A percentile compares a stretch with the other conserved stretches of the same genome.
Conservation (phyloP, 2,113 vertebrate species). For the Cololabis saira region DNA sequence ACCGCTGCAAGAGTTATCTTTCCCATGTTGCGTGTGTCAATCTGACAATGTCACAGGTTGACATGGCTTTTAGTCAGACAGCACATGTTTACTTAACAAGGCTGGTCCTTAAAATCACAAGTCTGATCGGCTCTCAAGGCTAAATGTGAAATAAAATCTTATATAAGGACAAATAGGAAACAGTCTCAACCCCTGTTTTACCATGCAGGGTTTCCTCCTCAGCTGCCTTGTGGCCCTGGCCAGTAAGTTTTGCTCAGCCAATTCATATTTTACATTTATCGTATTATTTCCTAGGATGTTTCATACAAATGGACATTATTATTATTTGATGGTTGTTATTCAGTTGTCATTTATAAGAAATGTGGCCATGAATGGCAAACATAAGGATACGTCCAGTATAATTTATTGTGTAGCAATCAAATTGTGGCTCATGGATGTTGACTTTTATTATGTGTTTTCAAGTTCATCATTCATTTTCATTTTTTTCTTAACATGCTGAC, state of each 20-base stretch:
- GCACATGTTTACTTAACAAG: constrained; percentile 35
- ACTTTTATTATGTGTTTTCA: no score
- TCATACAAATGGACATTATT: no score
- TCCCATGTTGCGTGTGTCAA: constrained; percentile 48
- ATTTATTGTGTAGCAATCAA: no score
- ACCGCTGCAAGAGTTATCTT: background rate
- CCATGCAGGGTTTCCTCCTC: constrained; percentile 70
- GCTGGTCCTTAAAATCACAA: background rate
- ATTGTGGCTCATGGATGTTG: no score
- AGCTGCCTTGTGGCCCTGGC: constrained; percentile 75
- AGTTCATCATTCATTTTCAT: no score
- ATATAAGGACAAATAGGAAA: constrained; percentile 50
- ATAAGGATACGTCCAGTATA: no score
- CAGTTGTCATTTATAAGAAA: no score
- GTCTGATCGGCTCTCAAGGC: constrained; percentile 7
- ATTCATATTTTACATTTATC: background rate
- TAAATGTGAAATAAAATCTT: constrained; percentile 34
- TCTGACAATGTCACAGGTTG: constrained; percentile 70
- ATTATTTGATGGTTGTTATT: no score
- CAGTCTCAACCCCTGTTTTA: constrained; percentile 41
- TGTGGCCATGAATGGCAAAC: no score
- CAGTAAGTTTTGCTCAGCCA: constrained; percentile 60
- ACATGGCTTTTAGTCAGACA: constrained; percentile 18
- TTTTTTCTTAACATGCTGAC: background rate
- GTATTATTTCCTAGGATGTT: background rate